Percentiles rank a stretch among this genome's conserved stretches.
These are phyloP conservation scores for Dysmachus trigonus DNA, from an alignment of 2,888 invertebrate species.

Conservation along the genomic window DNA sequence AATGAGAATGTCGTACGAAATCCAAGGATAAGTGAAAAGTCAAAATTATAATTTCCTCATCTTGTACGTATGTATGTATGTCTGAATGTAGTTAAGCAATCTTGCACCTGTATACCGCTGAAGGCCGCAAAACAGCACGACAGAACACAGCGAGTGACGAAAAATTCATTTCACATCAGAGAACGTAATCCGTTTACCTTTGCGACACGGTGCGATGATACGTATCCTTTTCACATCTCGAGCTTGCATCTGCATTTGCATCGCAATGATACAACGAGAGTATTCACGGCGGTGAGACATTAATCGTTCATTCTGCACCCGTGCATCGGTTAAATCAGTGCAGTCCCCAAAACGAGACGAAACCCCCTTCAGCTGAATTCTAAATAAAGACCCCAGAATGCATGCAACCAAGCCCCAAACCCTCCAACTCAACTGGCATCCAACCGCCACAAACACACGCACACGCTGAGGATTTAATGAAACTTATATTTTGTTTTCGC, in stretches of 20 bases:
- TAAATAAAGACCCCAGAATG: neutral
- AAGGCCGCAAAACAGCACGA: neutral
- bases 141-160: neutral
- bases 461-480: neutral
- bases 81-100: too few species aligned
- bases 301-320: neutral
- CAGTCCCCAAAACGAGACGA: neutral
- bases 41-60: neutral
- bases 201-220: too few species aligned
- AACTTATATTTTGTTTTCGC: neutral
- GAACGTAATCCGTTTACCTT: neutral
- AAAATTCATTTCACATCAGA: neutral
- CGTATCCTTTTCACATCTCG: neutral
- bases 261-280: neutral
- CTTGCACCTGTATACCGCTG: neutral
- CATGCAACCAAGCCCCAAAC: neutral
- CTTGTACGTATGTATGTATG: neutral
- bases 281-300: neutral
- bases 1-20: neutral
- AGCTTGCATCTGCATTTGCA: neutral
- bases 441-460: neutral
- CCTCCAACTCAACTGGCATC: too few species aligned
- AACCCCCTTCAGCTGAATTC: neutral
- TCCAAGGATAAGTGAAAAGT: neutral
- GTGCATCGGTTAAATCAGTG: neutral